phyloP scores from a whole-genome alignment of 2,797 vertebrate genomes.

The Hemitrygon akajei region DNA sequence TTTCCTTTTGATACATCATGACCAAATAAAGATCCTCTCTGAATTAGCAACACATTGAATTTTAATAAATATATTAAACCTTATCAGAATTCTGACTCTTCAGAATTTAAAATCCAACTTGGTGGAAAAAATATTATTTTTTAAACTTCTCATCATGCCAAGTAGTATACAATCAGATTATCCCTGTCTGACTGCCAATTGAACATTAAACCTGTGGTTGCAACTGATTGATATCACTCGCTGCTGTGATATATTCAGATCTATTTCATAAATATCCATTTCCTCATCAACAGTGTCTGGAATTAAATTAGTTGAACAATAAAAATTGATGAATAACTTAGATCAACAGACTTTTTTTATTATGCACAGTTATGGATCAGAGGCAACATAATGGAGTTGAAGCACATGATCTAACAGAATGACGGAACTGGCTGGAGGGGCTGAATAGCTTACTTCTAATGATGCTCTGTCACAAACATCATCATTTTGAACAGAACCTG shows the following conservation, averaged over 20 bases:
- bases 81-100: background rate
- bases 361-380: background rate
- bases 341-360: background rate
- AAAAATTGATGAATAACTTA: background rate
- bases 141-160: too few relatives aligned
- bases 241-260: background rate
- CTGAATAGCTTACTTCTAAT: conserved; percentile 9
- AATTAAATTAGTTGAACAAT: background rate
- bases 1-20: background rate
- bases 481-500: background rate
- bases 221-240: background rate
- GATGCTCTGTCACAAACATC: background rate
- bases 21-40: background rate
- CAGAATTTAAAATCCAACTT: background rate
- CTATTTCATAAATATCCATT: background rate
- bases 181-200: background rate
- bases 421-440: background rate
- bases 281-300: background rate
- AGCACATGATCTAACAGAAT: background rate
- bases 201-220: background rate
- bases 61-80: background rate
- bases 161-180: background rate
- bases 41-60: background rate
- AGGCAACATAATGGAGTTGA: background rate
- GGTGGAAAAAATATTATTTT: background rate